Conservation (phyloP, 2,797 vertebrate species). For the Coccyzus lansbergi region DNA sequence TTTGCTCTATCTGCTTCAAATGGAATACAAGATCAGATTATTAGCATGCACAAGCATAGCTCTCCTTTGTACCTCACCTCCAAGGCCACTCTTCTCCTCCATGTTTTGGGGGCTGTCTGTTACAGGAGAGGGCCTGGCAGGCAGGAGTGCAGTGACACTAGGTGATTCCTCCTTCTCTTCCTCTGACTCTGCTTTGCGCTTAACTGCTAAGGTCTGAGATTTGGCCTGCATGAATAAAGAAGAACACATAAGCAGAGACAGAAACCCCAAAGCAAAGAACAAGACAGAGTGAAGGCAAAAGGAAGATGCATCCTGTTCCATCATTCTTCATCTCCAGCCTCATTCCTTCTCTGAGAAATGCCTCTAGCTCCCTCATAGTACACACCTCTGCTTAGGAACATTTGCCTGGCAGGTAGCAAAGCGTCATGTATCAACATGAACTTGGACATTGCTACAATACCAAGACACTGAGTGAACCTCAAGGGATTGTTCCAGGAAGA, state of each 20-base stretch:
- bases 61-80: constrained; percentile 64
- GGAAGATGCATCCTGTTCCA: not conserved
- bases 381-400: not conserved
- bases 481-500: not conserved
- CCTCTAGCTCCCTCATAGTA: not conserved
- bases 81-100: constrained; percentile 78
- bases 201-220: constrained; percentile 82
- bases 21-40: not conserved
- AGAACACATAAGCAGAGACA: not conserved
- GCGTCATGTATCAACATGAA: not conserved
- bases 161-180: constrained; percentile 77
- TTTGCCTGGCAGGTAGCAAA: not conserved
- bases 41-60: not conserved
- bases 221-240: constrained; percentile 81
- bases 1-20: not conserved
- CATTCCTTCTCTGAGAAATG: not conserved
- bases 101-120: constrained; percentile 72
- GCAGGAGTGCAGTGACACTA: constrained; percentile 56
- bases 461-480: not conserved
- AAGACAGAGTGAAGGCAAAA: not conserved
- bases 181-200: constrained; percentile 94
- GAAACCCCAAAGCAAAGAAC: not conserved
- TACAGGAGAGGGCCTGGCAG: constrained; percentile 72
- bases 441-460: not conserved
- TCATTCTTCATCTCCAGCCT: not conserved